phyloP scores from a whole-genome alignment of 2,888 invertebrate genomes.

The Anticlea derivata region DNA sequence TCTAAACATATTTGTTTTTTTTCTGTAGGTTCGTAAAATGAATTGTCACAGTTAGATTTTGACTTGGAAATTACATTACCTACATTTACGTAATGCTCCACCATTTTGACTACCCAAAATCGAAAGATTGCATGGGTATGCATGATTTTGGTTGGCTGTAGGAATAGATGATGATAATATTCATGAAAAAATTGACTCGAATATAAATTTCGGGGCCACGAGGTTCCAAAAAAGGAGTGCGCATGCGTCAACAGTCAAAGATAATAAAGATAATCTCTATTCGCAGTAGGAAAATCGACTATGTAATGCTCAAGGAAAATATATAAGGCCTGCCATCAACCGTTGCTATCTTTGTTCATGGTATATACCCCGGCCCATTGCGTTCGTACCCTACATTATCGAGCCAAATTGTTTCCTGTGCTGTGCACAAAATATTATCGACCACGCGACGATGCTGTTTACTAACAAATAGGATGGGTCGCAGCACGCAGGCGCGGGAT shows the following conservation, averaged over 20 bases:
- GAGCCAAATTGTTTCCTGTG: conserved; percentile 48
- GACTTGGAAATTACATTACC: conserved; percentile 22
- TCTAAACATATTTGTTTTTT: background rate
- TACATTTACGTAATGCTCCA: conserved; percentile 11
- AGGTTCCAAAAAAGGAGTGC: conserved; percentile 20
- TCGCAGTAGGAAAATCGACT: conserved; percentile 33
- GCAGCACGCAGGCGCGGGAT: conserved; percentile 52
- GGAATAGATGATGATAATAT: conserved; percentile 23
- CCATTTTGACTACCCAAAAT: conserved; percentile 12
- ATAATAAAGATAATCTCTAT: conserved; percentile 30
- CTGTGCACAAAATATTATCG: conserved; percentile 59
- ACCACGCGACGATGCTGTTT: conserved; percentile 59
- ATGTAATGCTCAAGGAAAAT: conserved; percentile 32
- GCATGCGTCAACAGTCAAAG: conserved; percentile 30
- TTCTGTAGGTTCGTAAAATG: background rate
- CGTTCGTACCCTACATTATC: conserved; percentile 38
- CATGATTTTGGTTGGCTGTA: conserved; percentile 19
- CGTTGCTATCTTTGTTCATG: conserved; percentile 36
- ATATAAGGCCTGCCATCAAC: conserved; percentile 33
- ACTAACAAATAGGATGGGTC: conserved; percentile 55
- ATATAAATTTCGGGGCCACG: conserved; percentile 25
- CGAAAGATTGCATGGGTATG: conserved; percentile 24
- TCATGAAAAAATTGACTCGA: conserved; percentile 25
- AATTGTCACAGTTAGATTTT: conserved; percentile 16
- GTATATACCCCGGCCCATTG: conserved; percentile 36